Evolutionary conservation across 2,797 vertebrate genomes (phyloP).

Genomic region (Scyliorhinus canicula): DNA sequence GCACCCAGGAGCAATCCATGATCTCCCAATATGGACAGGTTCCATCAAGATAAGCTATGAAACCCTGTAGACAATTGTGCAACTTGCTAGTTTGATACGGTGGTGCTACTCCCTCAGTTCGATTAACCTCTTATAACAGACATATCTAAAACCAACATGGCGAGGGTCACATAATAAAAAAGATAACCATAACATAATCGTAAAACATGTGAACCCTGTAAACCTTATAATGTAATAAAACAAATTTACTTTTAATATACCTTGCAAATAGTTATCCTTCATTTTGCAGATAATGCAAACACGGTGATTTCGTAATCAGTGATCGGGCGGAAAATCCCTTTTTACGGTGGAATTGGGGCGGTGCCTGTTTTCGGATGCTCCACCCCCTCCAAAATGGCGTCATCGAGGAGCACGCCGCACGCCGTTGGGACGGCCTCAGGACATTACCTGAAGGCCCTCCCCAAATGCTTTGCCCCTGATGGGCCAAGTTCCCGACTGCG

Average conservation of each 20-base stretch:
- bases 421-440: too few relatives aligned
- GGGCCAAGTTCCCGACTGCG: too few relatives aligned
- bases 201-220: background rate
- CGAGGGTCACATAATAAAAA: background rate
- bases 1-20: too few relatives aligned
- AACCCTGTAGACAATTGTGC: background rate
- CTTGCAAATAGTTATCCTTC: background rate
- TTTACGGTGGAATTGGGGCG: too few relatives aligned
- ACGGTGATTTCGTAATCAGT: too few relatives aligned
- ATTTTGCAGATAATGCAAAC: background rate
- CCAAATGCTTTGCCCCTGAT: too few relatives aligned
- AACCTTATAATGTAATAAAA: background rate
- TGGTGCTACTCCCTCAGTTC: background rate
- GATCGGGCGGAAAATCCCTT: too few relatives aligned
- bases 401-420: too few relatives aligned
- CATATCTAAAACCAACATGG: background rate
- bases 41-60: background rate
- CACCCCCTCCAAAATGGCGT: too few relatives aligned
- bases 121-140: background rate
- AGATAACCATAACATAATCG: background rate
- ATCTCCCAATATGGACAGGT: too few relatives aligned
- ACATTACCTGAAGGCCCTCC: too few relatives aligned
- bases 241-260: background rate
- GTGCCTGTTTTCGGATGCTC: too few relatives aligned
- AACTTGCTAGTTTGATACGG: background rate